Evolutionary conservation across 2,113 vertebrate species (phyloP), one percentile per base, ranked within the genome.

Genomic region (Anas platyrhynchos): DNA sequence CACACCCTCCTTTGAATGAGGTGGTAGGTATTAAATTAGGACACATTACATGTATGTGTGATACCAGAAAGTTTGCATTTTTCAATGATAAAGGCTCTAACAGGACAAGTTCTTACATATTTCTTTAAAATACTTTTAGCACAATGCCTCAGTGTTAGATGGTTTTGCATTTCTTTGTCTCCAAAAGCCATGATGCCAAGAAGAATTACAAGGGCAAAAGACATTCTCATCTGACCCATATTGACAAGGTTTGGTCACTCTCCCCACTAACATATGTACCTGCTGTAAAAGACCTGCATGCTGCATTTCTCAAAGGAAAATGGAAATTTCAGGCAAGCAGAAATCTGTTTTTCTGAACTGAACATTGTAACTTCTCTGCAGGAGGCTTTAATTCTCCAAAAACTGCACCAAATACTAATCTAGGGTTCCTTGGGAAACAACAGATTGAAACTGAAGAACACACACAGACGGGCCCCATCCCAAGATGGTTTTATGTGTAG

Each of bases 101-200:
- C 6, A 26, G 43, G 27, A 55, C 0, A 4, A 52, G 13, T 6
- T 0, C 3, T 52, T 44, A 20, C 55, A 21, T 15, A 87, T 69
- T 46, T 3, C 27, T 41, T 43, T 54, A 31, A 58, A 72, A 67
- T 20, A 2, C 6, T 55, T 65, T 13, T n/a, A 22, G 48, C 15
- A 63, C 36, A 2, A 1, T 9, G 13, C 44, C 63, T 72, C 41
- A 4, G 38, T 21, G 32, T 22, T 58, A 83, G 55, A 27, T 11
- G 23, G 8, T 13, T 34, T 91, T 48, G 21, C 23, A 13, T 36
- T 83, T n/a, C 82, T 61, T 11, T 36, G 44, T 31, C n/a, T 89
- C 46, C 58, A 55, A 63, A 75, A 80, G 23, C 34, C 73, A 34
- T 5, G 62, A 48, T 3, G 13, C 29, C 31, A 44, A 61, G 59